Evolutionary conservation across 1,140 invertebrate species (phyloP).

Genomic region (Linepithema humile): DNA sequence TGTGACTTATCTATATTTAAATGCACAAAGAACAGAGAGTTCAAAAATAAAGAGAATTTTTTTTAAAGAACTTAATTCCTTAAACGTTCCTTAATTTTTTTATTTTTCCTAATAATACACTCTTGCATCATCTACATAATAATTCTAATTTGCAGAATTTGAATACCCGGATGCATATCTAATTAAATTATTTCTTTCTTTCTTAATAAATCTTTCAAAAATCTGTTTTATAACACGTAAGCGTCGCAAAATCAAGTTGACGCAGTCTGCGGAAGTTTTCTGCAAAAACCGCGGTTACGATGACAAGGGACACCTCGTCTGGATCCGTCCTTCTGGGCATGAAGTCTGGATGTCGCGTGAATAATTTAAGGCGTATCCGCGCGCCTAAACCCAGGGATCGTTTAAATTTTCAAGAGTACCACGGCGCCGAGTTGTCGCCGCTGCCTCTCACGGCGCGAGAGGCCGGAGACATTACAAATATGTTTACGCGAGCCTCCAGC

Average conservation of each 20-base stretch:
- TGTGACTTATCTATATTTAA: not conserved
- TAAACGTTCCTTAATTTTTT: too few species aligned
- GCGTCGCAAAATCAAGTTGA: not conserved
- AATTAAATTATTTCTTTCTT: not conserved
- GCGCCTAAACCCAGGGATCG: constrained; percentile 31
- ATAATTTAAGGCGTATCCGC: constrained; percentile 45
- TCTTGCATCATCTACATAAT: too few species aligned
- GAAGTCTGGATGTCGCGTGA: constrained; percentile 47
- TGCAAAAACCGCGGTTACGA: not conserved
- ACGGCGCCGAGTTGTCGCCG: constrained; percentile 25
- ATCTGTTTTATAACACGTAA: not conserved
- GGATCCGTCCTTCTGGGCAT: constrained; percentile 1
- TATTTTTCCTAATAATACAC: too few species aligned
- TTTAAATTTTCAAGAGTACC: constrained; percentile 33
- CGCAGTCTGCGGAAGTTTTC: not conserved
- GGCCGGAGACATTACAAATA: constrained; percentile 47
- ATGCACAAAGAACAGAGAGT: not conserved
- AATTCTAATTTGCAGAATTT: not conserved
- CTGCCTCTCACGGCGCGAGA: not conserved
- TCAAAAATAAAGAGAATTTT: too few species aligned
- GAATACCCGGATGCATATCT: too few species aligned
- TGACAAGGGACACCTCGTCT: not conserved
- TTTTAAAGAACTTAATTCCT: too few species aligned
- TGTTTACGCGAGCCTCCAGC: constrained; percentile 48
- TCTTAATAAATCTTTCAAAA: not conserved